Percentiles rank a stretch among this genome's conserved stretches.
Evolutionary conservation across 2,888 invertebrate genomes (phyloP).

Genomic region (Conistra vaccinii): DNA sequence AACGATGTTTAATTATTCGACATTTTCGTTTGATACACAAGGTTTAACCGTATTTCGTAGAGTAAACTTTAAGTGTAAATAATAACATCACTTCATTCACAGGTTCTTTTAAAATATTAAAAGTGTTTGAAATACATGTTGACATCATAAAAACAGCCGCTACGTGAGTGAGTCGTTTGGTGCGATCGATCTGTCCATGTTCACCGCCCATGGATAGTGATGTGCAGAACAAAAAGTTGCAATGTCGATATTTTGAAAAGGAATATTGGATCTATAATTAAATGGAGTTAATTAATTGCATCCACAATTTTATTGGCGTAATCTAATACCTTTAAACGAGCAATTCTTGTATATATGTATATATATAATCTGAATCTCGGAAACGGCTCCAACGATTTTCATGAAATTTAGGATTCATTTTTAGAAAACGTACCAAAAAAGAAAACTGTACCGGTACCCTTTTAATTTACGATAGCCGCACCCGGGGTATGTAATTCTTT

Average conservation of each 20-base stretch:
- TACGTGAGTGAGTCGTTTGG: conserved; percentile 70
- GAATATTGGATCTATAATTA: not conserved
- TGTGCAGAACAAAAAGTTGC: not conserved
- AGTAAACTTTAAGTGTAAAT: conserved; percentile 44
- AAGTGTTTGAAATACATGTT: conserved; percentile 76
- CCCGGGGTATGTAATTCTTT: not conserved
- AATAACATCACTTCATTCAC: conserved; percentile 58
- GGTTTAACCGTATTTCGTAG: conserved; percentile 46
- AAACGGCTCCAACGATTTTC: too few relatives aligned
- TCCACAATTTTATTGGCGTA: too few relatives aligned
- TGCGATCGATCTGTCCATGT: conserved; percentile 71
- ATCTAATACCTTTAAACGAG: too few relatives aligned
- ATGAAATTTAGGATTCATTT: too few relatives aligned
- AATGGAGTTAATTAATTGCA: not conserved
- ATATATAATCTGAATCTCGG: too few relatives aligned
- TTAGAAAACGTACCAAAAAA: too few relatives aligned
- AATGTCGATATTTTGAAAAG: conserved; percentile 25
- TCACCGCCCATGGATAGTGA: conserved; percentile 58
- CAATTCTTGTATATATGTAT: too few relatives aligned
- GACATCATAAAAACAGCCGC: conserved; percentile 84
- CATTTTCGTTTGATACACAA: conserved; percentile 51
- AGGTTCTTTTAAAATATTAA: conserved; percentile 59
- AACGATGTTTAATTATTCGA: conserved; percentile 51
- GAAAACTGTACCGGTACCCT: too few relatives aligned
- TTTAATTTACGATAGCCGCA: too few relatives aligned